These are phyloP conservation scores for Podotricha telesiphe DNA, from an alignment of 2,888 invertebrate species.

Conservation along the genomic window DNA sequence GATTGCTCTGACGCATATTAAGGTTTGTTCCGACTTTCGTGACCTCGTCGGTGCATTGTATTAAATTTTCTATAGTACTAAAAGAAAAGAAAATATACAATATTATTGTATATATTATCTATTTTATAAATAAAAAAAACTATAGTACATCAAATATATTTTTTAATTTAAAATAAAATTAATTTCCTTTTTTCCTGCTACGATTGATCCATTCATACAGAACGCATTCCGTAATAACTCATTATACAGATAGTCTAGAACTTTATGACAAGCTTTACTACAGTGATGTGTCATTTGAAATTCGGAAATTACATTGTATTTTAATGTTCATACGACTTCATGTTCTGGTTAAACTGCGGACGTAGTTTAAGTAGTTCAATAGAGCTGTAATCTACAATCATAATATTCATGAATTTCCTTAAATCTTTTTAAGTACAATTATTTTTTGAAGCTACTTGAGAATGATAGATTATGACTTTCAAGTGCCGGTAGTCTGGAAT, in stretches of 20 bases:
- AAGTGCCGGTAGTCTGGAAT: constrained; percentile 55
- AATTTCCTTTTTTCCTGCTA: too few relatives aligned
- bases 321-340: constrained; percentile 45
- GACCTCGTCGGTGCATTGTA: constrained; percentile 43
- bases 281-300: constrained; percentile 45
- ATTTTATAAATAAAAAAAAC: too few relatives aligned
- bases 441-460: constrained; percentile 61
- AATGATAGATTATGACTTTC: constrained; percentile 64
- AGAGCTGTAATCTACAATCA: constrained; percentile 54
- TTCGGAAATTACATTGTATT: constrained; percentile 52
- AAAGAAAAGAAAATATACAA: not conserved
- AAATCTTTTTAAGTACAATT: constrained; percentile 53
- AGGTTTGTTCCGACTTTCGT: constrained; percentile 56
- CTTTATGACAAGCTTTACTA: constrained; percentile 42
- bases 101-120: too few relatives aligned
- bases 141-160: too few relatives aligned
- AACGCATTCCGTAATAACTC: constrained; percentile 16
- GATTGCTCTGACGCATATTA: constrained; percentile 67
- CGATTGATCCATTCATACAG: not conserved
- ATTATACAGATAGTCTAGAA: constrained; percentile 16
- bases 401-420: constrained; percentile 61
- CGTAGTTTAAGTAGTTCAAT: constrained; percentile 47
- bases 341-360: constrained; percentile 45
- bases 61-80: constrained; percentile 19
- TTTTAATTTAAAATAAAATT: too few relatives aligned